phyloP scores from a whole-genome alignment of 2,888 invertebrate genomes.

The Sarcophaga variegata region DNA sequence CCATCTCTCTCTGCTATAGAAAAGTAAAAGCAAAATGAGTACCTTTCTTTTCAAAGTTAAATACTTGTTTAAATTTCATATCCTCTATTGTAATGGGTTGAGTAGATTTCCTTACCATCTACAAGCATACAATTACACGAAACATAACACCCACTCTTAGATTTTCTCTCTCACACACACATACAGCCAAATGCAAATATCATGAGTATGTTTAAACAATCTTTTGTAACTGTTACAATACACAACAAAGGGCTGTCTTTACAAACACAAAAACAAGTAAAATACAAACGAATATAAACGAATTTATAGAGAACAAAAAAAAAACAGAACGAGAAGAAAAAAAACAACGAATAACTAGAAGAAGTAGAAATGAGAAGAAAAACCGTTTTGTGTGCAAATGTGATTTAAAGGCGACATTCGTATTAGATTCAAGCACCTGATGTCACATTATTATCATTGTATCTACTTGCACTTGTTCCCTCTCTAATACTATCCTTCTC shows the following conservation, averaged over 20 bases:
- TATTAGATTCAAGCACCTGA: conserved; percentile 68
- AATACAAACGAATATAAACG: not conserved
- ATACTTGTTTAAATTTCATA: conserved; percentile 57
- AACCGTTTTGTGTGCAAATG: conserved; percentile 65
- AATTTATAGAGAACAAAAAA: conserved; percentile 10
- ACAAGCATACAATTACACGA: not conserved
- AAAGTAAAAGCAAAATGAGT: not conserved
- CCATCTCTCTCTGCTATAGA: not conserved
- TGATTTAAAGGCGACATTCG: conserved; percentile 67
- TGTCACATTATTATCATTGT: conserved; percentile 66
- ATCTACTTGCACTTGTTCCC: conserved; percentile 2
- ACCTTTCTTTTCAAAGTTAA: conserved; percentile 31
- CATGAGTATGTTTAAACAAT: conserved; percentile 49
- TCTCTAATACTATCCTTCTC: not conserved
- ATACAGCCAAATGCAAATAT: not conserved
- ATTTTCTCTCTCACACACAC: not conserved
- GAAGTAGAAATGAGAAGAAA: conserved; percentile 13
- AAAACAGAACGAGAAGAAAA: not conserved
- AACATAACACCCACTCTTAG: not conserved
- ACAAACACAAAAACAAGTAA: conserved; percentile 13
- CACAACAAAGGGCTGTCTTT: conserved; percentile 61
- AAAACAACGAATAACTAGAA: conserved; percentile 10
- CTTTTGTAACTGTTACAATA: conserved; percentile 45
- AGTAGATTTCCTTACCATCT: not conserved
- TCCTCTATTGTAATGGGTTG: conserved; percentile 1